phyloP scores from a whole-genome alignment of 1,140 invertebrate species.

The Nebria ingens region DNA sequence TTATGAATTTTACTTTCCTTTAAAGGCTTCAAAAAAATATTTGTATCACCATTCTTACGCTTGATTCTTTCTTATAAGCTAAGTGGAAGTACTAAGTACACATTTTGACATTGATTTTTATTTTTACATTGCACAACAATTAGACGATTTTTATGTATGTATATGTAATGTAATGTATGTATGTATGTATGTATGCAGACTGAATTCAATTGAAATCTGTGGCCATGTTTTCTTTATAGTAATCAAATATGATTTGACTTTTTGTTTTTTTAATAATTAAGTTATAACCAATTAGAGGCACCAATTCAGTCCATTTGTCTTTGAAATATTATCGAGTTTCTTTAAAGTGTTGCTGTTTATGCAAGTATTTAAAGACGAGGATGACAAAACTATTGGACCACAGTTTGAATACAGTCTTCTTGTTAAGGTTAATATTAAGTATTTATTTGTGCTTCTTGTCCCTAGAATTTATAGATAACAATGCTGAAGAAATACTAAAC shows the following conservation, averaged over 20 bases:
- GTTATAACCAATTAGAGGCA: conserved; percentile 3
- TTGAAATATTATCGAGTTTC: neutral
- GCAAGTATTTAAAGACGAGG: neutral
- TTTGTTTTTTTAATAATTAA: neutral
- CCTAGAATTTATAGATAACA: too few relatives aligned
- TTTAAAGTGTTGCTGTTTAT: neutral
- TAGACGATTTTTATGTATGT: neutral
- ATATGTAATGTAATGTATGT: neutral
- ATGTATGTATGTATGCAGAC: neutral
- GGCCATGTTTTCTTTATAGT: neutral
- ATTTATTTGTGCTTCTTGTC: neutral
- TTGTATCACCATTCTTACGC: neutral
- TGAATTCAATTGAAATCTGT: neutral
- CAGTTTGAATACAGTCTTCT: conserved; percentile 2
- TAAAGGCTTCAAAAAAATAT: conserved; percentile 6
- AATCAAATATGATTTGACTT: neutral
- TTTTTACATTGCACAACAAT: conserved; percentile 8
- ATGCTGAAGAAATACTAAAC: neutral
- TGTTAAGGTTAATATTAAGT: neutral
- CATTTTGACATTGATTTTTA: neutral
- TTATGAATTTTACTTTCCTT: neutral
- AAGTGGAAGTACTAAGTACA: conserved; percentile 6
- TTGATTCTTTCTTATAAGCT: neutral
- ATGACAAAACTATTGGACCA: neutral
- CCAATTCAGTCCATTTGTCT: conserved; percentile 3